These are phyloP conservation scores for Dolomedes plantarius DNA, from an alignment of 2,888 invertebrate genomes.

Conservation along the genomic window DNA sequence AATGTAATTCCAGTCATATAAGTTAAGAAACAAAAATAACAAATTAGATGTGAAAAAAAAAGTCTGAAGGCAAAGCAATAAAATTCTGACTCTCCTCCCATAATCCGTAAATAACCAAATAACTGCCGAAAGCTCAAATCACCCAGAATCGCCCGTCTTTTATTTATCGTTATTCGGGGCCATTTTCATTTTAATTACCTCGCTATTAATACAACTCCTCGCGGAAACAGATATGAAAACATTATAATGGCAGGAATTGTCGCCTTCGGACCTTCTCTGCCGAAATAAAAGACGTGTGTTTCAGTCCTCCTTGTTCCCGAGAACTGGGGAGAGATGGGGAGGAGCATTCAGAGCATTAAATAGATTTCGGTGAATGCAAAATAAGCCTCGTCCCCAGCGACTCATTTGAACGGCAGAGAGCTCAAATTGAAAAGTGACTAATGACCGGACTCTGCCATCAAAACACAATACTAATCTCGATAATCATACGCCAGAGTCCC, in stretches of 20 bases:
- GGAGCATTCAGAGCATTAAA: background rate
- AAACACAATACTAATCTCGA: conserved; percentile 69
- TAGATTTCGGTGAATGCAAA: conserved; percentile 41
- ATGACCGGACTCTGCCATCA: conserved; percentile 50
- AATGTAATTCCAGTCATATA: no score
- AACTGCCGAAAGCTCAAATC: background rate
- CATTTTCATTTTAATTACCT: conserved; percentile 6
- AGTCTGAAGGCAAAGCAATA: no score
- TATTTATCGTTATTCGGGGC: background rate
- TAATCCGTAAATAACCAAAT: background rate
- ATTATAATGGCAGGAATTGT: background rate
- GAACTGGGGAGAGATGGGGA: background rate
- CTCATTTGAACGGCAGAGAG: conserved; percentile 39
- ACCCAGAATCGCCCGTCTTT: background rate
- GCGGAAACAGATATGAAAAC: background rate
- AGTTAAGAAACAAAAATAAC: no score
- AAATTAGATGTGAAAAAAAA: no score
- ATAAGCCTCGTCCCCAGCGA: conserved; percentile 30
- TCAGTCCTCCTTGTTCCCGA: background rate
- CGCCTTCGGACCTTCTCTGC: background rate
- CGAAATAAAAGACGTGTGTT: conserved; percentile 6
- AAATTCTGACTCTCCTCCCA: background rate
- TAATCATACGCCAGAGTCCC: conserved; percentile 62
- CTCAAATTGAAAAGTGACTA: conserved; percentile 69
- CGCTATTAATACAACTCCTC: conserved; percentile 9